Percentiles rank a stretch among this genome's conserved stretches.
phyloP scores from a whole-genome alignment of 2,113 vertebrate genomes.

The Sialia sialis region DNA sequence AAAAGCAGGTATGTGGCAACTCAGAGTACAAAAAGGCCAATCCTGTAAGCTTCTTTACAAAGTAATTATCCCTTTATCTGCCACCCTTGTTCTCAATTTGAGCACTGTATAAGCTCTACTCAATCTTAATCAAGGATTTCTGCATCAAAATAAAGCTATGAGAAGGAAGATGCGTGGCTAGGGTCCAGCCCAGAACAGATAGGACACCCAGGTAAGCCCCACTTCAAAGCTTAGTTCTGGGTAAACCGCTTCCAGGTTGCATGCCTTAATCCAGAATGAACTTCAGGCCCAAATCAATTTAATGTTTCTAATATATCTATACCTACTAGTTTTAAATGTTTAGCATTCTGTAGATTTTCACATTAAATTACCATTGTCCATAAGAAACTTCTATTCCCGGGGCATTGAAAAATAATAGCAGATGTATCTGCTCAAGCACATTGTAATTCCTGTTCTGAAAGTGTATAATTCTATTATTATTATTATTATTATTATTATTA shows the following conservation, averaged over 20 bases:
- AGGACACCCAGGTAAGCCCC: neutral
- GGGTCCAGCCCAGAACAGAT: neutral
- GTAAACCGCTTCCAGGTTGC: neutral
- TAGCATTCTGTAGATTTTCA: neutral
- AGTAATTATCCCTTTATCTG: neutral
- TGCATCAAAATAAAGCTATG: neutral
- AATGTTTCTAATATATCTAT: neutral
- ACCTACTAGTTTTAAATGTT: neutral
- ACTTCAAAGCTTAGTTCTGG: neutral
- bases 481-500: neutral
- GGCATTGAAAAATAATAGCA: conserved; percentile 30
- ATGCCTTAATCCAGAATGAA: neutral
- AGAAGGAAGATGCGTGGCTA: neutral
- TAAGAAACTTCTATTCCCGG: neutral
- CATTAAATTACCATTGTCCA: neutral
- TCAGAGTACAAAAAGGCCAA: neutral
- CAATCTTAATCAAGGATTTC: neutral
- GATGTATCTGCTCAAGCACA: conserved; percentile 48
- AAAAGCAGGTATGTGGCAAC: neutral
- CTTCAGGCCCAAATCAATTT: neutral
- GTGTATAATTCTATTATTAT: neutral
- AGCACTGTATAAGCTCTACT: neutral
- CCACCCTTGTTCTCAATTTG: neutral
- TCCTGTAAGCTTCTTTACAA: neutral
- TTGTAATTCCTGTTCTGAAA: conserved; percentile 52